Evolutionary conservation across 2,888 invertebrate species (phyloP), one percentile per base, ranked within the genome.

Genomic region (Drosophila paranaensis): DNA sequence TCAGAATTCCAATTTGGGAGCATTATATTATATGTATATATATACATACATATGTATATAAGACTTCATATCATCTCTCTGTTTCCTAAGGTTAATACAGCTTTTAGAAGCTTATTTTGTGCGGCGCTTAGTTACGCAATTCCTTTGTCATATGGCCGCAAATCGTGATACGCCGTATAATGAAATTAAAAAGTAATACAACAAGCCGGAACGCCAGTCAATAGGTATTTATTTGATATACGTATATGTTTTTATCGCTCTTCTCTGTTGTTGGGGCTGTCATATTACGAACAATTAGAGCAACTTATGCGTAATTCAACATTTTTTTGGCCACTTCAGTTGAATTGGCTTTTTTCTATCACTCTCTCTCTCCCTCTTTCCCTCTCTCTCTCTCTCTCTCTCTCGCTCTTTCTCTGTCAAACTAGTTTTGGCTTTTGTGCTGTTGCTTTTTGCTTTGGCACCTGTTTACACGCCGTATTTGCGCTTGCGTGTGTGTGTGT

Each of bases 241-340:
- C 25, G 3, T 25, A 20, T 20, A 20, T 39, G n/a, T 56, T n/a
- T 16, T 70, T 57, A n/a, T 25, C 10, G 25, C 27, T 33, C 39
- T 40, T 33, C 39, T 40, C 25, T 60, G 42, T 50, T 20, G 1
- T 20, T 1, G 20, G 40, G 55, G 46, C 40, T 54, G 67, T 72
- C 72, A 71, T 67, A 71, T 82, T 84, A 84, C 66, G 73, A 73
- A 76, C 80, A 87, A 84, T 84, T 87, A 84, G 84, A 82, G 87
- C 84, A 79, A 69, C 74, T 81, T 69, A 68, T 79, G 80, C 66
- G 81, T 74, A 60, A 69, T 67, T 74, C 42, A 70, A 65, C 50
- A 53, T 74, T 60, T 65, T 74, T 70, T 61, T 13, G 43, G 16
- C 46, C 46, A 54, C 40, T 46, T 54, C 71, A 74, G 70, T 79